A percentile compares a stretch with the other conserved stretches of the same genome.
phyloP scores from a whole-genome alignment of 2,888 invertebrate species.

The Ganaspis brasiliensis region DNA sequence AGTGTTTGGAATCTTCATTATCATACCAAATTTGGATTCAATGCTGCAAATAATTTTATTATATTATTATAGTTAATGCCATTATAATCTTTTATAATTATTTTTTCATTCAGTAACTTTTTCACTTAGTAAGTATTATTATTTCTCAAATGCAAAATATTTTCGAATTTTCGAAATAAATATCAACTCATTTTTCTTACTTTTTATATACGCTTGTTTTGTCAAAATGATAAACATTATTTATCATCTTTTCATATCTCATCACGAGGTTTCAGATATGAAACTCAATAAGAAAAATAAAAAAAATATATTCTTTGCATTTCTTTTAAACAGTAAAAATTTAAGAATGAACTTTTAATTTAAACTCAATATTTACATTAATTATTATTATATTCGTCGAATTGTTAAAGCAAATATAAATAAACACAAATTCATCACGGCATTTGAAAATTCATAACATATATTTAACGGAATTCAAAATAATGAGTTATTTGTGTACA shows the following conservation, averaged over 20 bases:
- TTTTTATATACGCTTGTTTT: not conserved
- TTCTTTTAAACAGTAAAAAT: not conserved
- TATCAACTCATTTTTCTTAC: not conserved
- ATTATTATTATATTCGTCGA: not conserved
- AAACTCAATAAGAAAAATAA: constrained; percentile 12
- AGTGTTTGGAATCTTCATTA: constrained; percentile 80
- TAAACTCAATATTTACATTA: too few relatives aligned
- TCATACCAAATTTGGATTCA: constrained; percentile 71
- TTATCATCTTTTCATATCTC: not conserved
- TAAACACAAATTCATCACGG: not conserved
- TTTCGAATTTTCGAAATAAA: not conserved
- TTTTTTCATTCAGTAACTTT: not conserved
- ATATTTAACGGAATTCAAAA: not conserved
- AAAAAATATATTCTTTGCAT: not conserved
- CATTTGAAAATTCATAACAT: not conserved
- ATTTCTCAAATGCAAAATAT: too few relatives aligned
- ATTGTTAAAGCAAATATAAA: not conserved
- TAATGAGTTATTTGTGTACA: constrained; percentile 17
- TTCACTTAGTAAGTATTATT: not conserved
- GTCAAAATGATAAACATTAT: not conserved
- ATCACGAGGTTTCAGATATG: not conserved
- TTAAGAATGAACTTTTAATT: not conserved
- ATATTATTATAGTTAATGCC: constrained; percentile 6
- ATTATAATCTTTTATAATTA: not conserved
- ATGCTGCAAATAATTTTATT: constrained; percentile 52